Evolutionary conservation across 2,797 vertebrate genomes (phyloP), one percentile per base, ranked within the genome.

Genomic region (Lepilemur septentrionalis): DNA sequence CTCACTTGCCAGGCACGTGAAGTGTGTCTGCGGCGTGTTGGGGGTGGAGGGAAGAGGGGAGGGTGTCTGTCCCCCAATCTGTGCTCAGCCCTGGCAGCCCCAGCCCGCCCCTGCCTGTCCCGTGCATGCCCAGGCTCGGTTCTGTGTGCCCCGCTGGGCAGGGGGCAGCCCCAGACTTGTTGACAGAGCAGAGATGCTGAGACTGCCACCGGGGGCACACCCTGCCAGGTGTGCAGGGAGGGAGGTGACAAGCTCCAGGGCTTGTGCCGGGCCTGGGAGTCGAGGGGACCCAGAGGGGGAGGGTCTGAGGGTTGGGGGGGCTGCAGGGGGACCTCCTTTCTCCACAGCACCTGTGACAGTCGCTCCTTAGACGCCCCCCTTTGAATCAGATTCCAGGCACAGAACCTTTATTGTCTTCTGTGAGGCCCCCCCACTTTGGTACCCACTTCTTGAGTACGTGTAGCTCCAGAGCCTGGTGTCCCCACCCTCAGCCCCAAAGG

Each of bases 331-430:
- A 8, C 9, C 38, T 15, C 41, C 52, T 8, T 23, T 38, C 9
- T 7, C 12, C 7, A 7, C 4, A 30, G 59, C 18, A 43, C 41
- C 1, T 5, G 3, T 20, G 80, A 89, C 57, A n/a, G 79, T 23
- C 0, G 1, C 70, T 41, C 38, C 57, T 41, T 38, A 38, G 38
- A 46, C 4, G 11, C 12, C 13, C 48, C 32, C 18, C 55, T 18
- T 4, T 2, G 25, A 55, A 6, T 73, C 52, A 0, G 7, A 48
- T 28, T 57, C 43, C 43, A 61, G 5, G 15, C 4, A 67, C 1
- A 91, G 15, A 92, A 38, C 52, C 32, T 98, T 97, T 97, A 98
- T 94, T 97, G 61, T 41, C n/a, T n/a, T 67, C 28, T 0, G 0
- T 25, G 28, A 14, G 0, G 4, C 57, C 46, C 80, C 88, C 46